Evolutionary conservation across 2,113 vertebrate genomes (phyloP).

Genomic region (Aldabrachelys gigantea): DNA sequence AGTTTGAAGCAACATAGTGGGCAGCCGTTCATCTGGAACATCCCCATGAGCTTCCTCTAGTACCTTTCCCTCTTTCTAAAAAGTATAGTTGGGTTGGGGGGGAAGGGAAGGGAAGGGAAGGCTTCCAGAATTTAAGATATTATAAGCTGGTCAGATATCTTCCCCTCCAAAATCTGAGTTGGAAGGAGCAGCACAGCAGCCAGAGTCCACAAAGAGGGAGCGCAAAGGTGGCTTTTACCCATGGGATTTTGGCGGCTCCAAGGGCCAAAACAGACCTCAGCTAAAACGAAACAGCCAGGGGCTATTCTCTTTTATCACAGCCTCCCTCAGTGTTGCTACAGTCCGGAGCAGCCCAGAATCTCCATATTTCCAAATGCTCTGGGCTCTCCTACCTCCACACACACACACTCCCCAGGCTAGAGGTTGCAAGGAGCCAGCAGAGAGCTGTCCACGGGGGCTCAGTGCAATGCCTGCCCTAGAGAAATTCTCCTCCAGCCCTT

Average conservation of each 20-base stretch:
- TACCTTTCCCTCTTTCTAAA: neutral
- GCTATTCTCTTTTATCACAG: neutral
- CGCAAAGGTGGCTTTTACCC: neutral
- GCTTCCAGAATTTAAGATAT: neutral
- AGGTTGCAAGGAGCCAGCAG: rapidly evolving
- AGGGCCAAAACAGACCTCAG: neutral
- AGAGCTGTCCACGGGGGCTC: neutral
- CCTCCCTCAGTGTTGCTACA: neutral
- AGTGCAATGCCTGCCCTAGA: neutral
- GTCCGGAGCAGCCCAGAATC: neutral
- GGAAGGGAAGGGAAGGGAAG: neutral
- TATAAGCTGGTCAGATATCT: neutral
- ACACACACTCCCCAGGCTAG: neutral
- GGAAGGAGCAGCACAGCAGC: neutral
- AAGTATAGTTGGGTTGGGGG: neutral
- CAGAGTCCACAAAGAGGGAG: neutral
- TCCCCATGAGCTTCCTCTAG: neutral
- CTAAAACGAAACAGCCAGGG: neutral
- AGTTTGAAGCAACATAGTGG: conserved; percentile 33
- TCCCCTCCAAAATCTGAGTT: neutral
- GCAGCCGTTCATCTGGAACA: conserved; percentile 37
- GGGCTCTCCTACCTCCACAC: neutral
- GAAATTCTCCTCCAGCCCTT: neutral
- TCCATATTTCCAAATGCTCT: neutral
- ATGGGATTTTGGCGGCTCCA: neutral